Conservation (phyloP, 2,888 invertebrate species). For the Pandemis cinnamomeana region DNA sequence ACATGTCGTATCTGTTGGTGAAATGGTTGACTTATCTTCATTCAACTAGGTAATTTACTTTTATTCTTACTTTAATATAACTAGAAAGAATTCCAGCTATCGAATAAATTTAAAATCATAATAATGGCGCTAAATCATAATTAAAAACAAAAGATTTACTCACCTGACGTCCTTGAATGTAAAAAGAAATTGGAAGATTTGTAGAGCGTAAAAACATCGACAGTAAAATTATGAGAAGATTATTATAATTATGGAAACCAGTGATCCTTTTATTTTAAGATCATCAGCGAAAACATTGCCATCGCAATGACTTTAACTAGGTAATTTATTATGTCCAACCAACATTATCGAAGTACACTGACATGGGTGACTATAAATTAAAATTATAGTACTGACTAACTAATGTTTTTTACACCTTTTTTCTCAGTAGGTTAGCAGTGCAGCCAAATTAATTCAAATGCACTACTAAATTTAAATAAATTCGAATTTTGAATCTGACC, state of each 20-base stretch:
- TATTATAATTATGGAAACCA: slow-evolving; percentile 25
- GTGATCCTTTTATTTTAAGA: slow-evolving; percentile 44
- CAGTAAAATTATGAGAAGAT: neutral
- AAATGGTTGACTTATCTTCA: slow-evolving; percentile 75
- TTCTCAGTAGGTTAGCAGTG: neutral
- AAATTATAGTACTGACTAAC: too few species aligned
- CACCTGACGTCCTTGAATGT: slow-evolving; percentile 55
- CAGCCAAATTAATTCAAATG: neutral
- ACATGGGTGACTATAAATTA: too few species aligned
- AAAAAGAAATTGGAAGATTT: slow-evolving; percentile 41
- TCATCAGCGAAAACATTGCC: slow-evolving; percentile 45
- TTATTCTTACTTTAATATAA: neutral
- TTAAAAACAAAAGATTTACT: slow-evolving; percentile 49
- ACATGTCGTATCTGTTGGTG: slow-evolving; percentile 97
- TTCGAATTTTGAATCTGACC: slow-evolving; percentile 38
- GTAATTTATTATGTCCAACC: neutral
- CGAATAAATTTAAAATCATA: slow-evolving; percentile 50
- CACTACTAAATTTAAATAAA: slow-evolving; percentile 23
- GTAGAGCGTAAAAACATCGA: slow-evolving; percentile 40
- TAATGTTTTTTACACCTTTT: too few species aligned
- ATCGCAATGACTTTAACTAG: neutral
- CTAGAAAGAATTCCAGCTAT: neutral
- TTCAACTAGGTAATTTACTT: slow-evolving; percentile 34
- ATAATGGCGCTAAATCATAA: slow-evolving; percentile 76
- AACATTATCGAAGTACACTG: too few species aligned